Conservation (phyloP, 2,888 invertebrate genomes). For the Itoplectis maculator region DNA sequence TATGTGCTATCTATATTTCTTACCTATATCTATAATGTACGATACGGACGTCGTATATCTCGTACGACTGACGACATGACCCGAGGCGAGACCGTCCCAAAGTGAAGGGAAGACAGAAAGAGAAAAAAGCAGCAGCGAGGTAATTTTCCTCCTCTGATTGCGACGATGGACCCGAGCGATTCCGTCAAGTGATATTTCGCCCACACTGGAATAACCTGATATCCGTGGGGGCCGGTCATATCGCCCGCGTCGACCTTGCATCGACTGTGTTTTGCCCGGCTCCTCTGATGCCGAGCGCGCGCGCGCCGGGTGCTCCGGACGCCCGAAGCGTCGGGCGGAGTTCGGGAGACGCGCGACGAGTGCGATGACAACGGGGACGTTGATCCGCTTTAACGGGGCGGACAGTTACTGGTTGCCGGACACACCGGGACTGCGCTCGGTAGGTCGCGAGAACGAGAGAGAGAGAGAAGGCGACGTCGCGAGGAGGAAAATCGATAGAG, state of each 20-base stretch:
- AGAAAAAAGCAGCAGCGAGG: background rate
- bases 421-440: slow-evolving; percentile 23
- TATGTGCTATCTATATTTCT: too few relatives aligned
- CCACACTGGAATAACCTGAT: slow-evolving; percentile 17
- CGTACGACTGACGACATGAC: slow-evolving; percentile 25
- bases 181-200: slow-evolving; percentile 15
- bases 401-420: slow-evolving; percentile 54
- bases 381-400: slow-evolving; percentile 58
- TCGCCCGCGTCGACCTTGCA: too few relatives aligned
- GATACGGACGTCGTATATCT: slow-evolving; percentile 45
- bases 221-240: slow-evolving; percentile 50
- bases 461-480: background rate
- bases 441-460: background rate
- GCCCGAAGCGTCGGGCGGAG: slow-evolving; percentile 45
- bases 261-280: too few relatives aligned
- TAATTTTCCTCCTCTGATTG: slow-evolving; percentile 38
- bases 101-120: background rate
- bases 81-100: slow-evolving; percentile 36
- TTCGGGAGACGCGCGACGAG: slow-evolving; percentile 25
- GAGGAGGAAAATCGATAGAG: slow-evolving; percentile 79
- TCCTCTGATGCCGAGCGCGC: too few relatives aligned
- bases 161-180: background rate
- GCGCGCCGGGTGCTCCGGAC: slow-evolving; percentile 21
- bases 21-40: too few relatives aligned
- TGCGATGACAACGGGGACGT: slow-evolving; percentile 55